Evolutionary conservation across 2,888 invertebrate species (phyloP), one percentile per base, ranked within the genome.

Genomic region (Punctoribates punctum): DNA sequence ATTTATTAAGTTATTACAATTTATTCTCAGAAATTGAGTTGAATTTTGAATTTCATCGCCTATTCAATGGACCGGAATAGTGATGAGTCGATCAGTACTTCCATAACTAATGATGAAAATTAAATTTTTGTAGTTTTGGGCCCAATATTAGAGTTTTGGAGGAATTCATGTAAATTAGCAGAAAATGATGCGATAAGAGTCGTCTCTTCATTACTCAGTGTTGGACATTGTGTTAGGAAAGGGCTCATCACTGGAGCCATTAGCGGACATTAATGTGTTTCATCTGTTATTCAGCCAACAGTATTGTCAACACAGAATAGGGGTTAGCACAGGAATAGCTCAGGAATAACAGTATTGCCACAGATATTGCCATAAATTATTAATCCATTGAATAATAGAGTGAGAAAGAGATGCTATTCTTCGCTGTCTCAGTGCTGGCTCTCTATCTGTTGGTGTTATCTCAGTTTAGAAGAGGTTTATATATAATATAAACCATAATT

Each of bases 161-260:
- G n/a, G n/a, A 20, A 5, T n/a, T 9, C 13, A 62, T 34, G 62
- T 51, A 20, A 60, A 15, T 20, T 15, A 67, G 15, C n/a, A 70
- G 20, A 29, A 34, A n/a, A 70, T 70, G 38, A 38, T 42, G 70
- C 46, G 70, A 70, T 70, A 70, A 70, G 70, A 70, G 67, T 34
- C 34, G 11, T 20, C 5, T n/a, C 38, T 8, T 70, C 20, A 42
- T n/a, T 42, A n/a, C n/a, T 13, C 5, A n/a, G n/a, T 38, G 29
- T 27, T 42, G n/a, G 70, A 23, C 42, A 20, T 6, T 62, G 17
- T 25, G 17, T 17, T 13, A 34, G 62, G 62, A 62, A 62, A 62
- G 62, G 62, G 15, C 29, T 62, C 62, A 62, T 62, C 62, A 62
- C 15, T 62, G 62, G 6, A 29, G 34, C 62, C 42, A 70, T 70